Base-by-base conservation (phyloP, 2,113 vertebrate species). In the Carassius carassius region DNA sequence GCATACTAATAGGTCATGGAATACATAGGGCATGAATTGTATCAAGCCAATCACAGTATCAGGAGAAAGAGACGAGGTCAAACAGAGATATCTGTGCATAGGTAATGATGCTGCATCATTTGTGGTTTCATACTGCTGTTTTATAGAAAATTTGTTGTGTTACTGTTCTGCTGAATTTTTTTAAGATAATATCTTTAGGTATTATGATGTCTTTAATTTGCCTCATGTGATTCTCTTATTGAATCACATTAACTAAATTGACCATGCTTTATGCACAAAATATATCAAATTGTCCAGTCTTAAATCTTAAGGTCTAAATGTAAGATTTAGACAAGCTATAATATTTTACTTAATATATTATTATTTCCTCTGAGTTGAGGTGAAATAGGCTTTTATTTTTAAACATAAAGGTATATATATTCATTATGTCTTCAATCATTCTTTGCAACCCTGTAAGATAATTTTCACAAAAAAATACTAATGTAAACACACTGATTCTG, bases 1-100 rank as follows among this genome's bases (percentile, higher is more conserved):
- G 72, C 76, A 84, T 83, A 58, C 76, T 83, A 89, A 89, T 87
- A 54, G 82, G 85, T 85, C 54, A 63, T 32, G 67, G 23, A 81
- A 32, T 54, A 56, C 78, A 56, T 49, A 84, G 73, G 25, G 41
- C 32, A 54, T 87, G 78, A 84, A 84, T 84, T 49, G 49, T 60
- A 75, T 85, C 84, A 75, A 60, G 56, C 17, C 60, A 63, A 81
- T 81, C 65, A 73, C 67, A 63, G 65, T 85, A 41, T 85, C 74
- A 49, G 25, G 70, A 16, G 21, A 79, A 54, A 70, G 35, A 70
- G 75, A 44, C 58, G 60, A 73, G 84, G 69, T 74, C 81, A 81
- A 85, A 79, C 69, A 44, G 78, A 62, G 25, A 51, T 60, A 63
- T 56, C 17, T 32, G 35, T 82, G 80, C 80, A 70, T 72, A 23